Conservation (phyloP, 2,113 vertebrate genomes). For the Alouatta palliata region DNA sequence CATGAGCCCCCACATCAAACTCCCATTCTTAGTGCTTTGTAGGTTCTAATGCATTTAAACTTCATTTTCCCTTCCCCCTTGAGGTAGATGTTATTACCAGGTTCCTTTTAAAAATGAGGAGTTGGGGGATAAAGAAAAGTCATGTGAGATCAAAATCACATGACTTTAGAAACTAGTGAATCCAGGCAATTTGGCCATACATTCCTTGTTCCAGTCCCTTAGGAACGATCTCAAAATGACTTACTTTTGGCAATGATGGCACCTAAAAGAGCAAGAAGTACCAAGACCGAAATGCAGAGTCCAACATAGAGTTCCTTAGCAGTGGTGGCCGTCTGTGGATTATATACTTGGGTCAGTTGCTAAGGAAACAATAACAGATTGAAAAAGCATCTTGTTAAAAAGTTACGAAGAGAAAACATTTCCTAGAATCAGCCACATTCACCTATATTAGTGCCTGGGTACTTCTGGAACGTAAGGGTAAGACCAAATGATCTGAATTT, state of each 20-base stretch:
- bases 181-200: neutral
- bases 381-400: conserved; percentile 8
- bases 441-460: neutral
- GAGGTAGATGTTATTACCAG: neutral
- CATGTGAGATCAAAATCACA: neutral
- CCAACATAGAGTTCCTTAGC: neutral
- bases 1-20: no score
- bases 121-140: neutral
- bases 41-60: neutral
- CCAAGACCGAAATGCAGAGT: neutral
- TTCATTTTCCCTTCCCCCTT: neutral
- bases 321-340: fast-evolving
- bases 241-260: conserved; percentile 69
- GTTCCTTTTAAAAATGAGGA: neutral
- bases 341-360: fast-evolving
- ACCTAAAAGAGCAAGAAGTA: conserved; percentile 59
- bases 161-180: neutral
- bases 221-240: neutral
- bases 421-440: no score
- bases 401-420: neutral
- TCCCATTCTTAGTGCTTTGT: no score
- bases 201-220: neutral
- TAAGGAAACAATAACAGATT: conserved; percentile 48
- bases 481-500: neutral
- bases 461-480: neutral